phyloP scores from a whole-genome alignment of 2,113 vertebrate genomes.

The Eurypyga helias region DNA sequence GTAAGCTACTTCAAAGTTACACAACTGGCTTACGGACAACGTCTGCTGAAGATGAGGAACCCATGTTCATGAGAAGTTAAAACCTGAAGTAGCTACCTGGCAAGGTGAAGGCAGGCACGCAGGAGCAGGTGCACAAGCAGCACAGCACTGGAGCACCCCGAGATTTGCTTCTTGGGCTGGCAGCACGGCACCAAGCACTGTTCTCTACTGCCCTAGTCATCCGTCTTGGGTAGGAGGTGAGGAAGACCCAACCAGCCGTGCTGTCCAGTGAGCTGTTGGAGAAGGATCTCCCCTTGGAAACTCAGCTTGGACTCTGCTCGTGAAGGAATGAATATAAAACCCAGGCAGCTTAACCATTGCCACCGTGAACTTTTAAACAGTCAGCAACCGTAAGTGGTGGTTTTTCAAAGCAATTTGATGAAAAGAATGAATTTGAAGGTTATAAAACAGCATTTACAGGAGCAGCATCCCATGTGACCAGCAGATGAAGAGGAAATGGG shows the following conservation, averaged over 20 bases:
- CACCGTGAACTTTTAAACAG: background rate
- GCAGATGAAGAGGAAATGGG: background rate
- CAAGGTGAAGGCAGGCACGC: background rate
- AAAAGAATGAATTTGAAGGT: background rate
- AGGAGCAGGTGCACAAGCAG: background rate
- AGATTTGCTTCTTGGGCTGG: background rate
- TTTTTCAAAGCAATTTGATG: background rate
- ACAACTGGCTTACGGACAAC: background rate
- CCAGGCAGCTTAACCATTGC: background rate
- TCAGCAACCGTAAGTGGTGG: background rate
- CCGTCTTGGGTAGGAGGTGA: background rate
- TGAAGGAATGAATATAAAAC: background rate
- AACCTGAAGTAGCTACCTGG: background rate
- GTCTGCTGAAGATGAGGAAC: background rate
- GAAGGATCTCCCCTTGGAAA: background rate
- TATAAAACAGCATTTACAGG: background rate
- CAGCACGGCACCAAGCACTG: background rate
- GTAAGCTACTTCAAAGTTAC: background rate
- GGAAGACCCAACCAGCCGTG: background rate
- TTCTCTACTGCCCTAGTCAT: accelerated
- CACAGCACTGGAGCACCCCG: background rate
- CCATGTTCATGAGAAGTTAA: background rate
- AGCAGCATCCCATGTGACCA: background rate
- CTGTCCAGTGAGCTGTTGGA: background rate
- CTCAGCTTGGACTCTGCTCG: background rate